Percentiles rank a stretch among this genome's conserved stretches.
phyloP scores from a whole-genome alignment of 1,140 invertebrate genomes.

The Sycophila sp. region DNA sequence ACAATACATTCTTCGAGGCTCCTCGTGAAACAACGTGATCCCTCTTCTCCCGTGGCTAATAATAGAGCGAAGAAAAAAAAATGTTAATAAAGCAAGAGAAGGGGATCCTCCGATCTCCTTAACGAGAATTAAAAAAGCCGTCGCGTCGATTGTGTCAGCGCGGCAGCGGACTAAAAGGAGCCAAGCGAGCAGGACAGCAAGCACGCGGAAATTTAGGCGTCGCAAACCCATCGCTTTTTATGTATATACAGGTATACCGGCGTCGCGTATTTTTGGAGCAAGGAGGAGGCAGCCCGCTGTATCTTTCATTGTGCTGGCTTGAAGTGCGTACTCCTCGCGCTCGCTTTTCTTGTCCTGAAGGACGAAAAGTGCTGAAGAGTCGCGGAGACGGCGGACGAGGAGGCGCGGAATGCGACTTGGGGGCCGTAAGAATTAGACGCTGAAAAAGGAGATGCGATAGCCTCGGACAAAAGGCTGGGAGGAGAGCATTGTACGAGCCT shows the following conservation, averaged over 20 bases:
- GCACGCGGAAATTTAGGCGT: neutral
- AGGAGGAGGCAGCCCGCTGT: neutral
- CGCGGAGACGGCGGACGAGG: neutral
- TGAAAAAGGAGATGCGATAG: no score
- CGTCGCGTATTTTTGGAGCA: neutral
- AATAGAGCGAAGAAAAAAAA: slow-evolving; percentile 8
- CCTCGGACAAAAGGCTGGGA: no score
- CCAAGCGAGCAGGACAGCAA: neutral
- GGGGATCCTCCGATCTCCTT: neutral
- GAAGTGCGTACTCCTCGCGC: neutral
- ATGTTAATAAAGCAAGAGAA: neutral
- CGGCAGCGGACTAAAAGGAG: neutral
- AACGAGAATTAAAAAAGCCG: slow-evolving; percentile 2
- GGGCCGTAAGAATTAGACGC: no score
- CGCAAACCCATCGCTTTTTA: neutral
- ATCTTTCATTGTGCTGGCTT: neutral
- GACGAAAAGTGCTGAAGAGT: slow-evolving; percentile 8
- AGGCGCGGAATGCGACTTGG: neutral
- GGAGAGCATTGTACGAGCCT: no score
- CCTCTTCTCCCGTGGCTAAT: neutral
- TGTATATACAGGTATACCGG: neutral
- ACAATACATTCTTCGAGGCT: neutral
- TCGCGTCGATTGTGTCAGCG: neutral
- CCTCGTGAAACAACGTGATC: no score
- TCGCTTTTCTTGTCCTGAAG: slow-evolving; percentile 5